Base-by-base conservation (phyloP, 2,888 invertebrate species). In the Torymus texanus region DNA sequence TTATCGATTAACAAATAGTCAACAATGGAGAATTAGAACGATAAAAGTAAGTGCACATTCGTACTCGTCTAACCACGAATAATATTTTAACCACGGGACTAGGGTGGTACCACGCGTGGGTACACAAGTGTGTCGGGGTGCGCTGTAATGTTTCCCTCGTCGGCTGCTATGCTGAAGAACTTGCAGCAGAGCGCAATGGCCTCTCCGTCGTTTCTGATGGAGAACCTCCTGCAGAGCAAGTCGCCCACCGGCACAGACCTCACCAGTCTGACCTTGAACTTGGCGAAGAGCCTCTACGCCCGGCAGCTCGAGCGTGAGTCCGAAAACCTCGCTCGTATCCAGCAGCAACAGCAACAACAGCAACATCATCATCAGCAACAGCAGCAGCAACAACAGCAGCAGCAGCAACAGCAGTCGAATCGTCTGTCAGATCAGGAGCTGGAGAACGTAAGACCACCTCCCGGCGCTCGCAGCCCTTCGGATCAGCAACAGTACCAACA, bases 151-250 rank as follows among this genome's bases (percentile, higher is more conserved):
- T 88, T 90, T 84, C 90, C 90, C 81, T 86, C 89, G 74, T 87
- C 90, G 83, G 89, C 89, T 84, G 88, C 90, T 84, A 90, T 90
- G 90, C 86, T 90, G 84, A 90, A 90, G 84, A 90, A 90, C 84
- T 84, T 90, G 83, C 89, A 89, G 82, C 90, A 89, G 83, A 88
- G 88, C 83, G 87, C 92, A 8, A 92, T 92, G 83, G 92, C 93
- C 91, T 91, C 93, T 50, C 93, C 93, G 0, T 93, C 93, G 0
- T 93, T 93, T 85, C 85, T 93, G 73, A 93, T 93, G 82, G 93
- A 93, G 87, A 93, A 93, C 83, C 92, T 93, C 21, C 87, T 93
- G 74, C 93, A 93, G 81, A 93, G 92, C 83, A 92, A 93, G 84
- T 92, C 92, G 83, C 92, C 92, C 78, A 51, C 78, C 61, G 74